Evolutionary conservation across 2,888 invertebrate genomes (phyloP), one percentile per base, ranked within the genome.

Genomic region (Agonopterix heracliana): DNA sequence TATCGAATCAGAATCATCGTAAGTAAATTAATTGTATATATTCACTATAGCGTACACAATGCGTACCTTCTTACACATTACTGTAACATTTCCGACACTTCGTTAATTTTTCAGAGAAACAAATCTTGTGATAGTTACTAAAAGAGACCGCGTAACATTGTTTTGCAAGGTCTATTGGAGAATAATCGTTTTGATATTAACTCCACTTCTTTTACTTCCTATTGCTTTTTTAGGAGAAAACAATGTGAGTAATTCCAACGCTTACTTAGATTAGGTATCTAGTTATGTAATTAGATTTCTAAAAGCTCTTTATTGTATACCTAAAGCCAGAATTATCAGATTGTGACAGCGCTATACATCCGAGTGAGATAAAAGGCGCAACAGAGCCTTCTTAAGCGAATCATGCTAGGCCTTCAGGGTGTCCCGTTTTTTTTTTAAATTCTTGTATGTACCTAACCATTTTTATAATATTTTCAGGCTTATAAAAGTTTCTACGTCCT

Each of bases 101-200:
- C 26, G 26, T 38, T 3, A 38, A 38, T 13, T 53, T 71, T 67
- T 34, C 71, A 84, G 84, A 2, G 78, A 76, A 53, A 64, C 67
- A 1, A 78, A 79, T 60, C 54, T 79, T 8, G 60, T 78, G 0
- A 74, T 78, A 46, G 56, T 72, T n/a, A 74, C 78, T 9, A 69
- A 58, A 49, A 67, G 64, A 52, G 66, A 68, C 35, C 66, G 75
- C 3, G 52, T 66, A 10, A 60, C 60, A 48, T 53, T 69, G 49
- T 78, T 78, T 53, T 72, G 61, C 42, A 80, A 68, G 48, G 54
- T 73, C 3, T 79, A 83, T 61, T 76, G 74, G 74, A 74, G 71
- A 51, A 64, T 56, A 40, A 45, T 80, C 10, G 57, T 78, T 2
- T 53, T 78, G 34, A 8, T 82, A 1, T 34, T 68, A 12, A 60